Conservation (phyloP, 2,113 vertebrate genomes). For the Synodontis membranacea region DNA sequence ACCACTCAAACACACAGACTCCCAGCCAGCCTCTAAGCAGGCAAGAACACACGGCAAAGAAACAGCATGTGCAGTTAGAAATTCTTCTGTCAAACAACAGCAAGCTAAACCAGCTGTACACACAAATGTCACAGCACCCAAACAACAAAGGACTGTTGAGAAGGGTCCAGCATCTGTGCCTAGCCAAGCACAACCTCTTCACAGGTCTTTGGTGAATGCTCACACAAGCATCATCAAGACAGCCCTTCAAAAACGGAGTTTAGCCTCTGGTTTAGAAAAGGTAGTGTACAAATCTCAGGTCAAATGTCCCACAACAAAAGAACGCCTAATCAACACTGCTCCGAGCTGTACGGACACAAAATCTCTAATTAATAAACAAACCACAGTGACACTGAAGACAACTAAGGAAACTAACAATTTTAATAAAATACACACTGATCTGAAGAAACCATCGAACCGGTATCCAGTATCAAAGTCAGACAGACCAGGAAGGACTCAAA, state of each 20-base stretch:
- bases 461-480: neutral
- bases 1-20: neutral
- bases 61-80: neutral
- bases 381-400: neutral
- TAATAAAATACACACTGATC: neutral
- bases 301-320: neutral
- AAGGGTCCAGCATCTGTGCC: neutral
- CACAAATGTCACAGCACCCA: neutral
- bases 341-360: neutral
- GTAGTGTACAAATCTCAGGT: neutral
- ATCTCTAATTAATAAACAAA: neutral
- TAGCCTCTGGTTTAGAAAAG: neutral
- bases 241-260: neutral
- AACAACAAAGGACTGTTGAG: constrained; percentile 7
- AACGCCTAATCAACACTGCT: neutral
- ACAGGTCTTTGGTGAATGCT: neutral
- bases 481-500: neutral
- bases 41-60: neutral
- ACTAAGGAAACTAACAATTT: neutral
- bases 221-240: neutral
- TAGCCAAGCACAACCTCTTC: neutral
- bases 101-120: constrained; percentile 10
- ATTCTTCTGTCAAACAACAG: constrained; percentile 1
- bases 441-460: neutral
- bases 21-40: neutral